These are phyloP conservation scores for Heliconius melpomene DNA, from an alignment of 1,140 invertebrate species.

Conservation along the genomic window DNA sequence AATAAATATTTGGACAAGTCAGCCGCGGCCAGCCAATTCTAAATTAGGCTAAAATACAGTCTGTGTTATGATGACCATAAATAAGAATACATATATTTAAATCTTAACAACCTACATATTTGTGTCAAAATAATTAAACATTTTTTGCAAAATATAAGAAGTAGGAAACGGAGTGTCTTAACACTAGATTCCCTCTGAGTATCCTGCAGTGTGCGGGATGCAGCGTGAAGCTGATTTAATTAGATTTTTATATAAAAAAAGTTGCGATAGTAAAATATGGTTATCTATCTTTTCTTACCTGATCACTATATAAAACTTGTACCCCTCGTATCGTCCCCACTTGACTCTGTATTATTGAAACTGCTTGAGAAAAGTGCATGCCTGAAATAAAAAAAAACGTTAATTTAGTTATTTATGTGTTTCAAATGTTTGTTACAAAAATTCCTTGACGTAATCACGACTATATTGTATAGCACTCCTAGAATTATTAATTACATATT, in stretches of 20 bases:
- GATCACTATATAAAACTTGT: constrained; percentile 97
- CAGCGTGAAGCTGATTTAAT: too few relatives aligned
- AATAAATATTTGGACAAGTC: too few relatives aligned
- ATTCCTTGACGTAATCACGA: background rate
- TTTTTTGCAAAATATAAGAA: background rate
- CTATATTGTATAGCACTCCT: too few relatives aligned
- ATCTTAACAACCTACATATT: too few relatives aligned
- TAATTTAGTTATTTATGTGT: background rate
- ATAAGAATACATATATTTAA: too few relatives aligned
- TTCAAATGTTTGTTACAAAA: background rate
- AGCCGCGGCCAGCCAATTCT: too few relatives aligned
- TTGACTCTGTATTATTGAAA: constrained; percentile 96
- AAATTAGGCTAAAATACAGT: too few relatives aligned
- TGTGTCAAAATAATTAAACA: background rate
- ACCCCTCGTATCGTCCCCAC: constrained; percentile 95
- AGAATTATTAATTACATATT: too few relatives aligned
- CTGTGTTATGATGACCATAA: too few relatives aligned
- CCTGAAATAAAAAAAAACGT: constrained; percentile 85
- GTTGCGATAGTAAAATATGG: background rate
- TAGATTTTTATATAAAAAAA: background rate
- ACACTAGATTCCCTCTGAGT: too few relatives aligned
- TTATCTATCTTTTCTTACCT: constrained; percentile 83
- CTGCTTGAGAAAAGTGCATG: constrained; percentile 98
- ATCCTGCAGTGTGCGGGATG: too few relatives aligned
- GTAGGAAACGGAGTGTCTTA: too few relatives aligned